Percentiles rank a stretch among this genome's conserved stretches.
Conservation (phyloP, 2,113 vertebrate genomes). For the Tretioscincus oriximinensis region DNA sequence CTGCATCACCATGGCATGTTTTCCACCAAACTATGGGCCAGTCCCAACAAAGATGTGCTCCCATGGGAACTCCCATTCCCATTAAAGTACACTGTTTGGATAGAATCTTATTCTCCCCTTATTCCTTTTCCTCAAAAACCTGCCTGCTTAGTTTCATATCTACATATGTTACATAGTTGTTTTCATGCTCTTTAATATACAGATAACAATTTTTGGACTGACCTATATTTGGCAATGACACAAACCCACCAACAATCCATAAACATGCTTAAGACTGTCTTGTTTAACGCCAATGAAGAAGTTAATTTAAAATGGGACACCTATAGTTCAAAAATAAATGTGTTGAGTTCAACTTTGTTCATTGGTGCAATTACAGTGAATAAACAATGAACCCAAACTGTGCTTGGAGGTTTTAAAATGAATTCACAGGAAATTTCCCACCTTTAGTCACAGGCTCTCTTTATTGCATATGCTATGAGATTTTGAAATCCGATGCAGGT, state of each 20-base stretch:
- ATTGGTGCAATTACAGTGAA: conserved; percentile 42
- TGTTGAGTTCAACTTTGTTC: conserved; percentile 35
- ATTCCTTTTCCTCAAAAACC: too few species aligned
- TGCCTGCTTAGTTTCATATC: too few species aligned
- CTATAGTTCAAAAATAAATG: conserved; percentile 54
- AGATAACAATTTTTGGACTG: neutral
- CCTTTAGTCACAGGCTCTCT: conserved; percentile 25
- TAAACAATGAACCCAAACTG: conserved; percentile 52
- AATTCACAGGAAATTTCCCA: conserved; percentile 49
- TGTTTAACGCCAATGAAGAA: conserved; percentile 17
- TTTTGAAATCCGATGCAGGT: conserved; percentile 26
- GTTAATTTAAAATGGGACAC: conserved; percentile 50
- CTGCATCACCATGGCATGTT: too few species aligned
- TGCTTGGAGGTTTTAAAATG: conserved; percentile 36
- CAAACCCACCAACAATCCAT: neutral
- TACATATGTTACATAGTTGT: neutral
- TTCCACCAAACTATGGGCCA: too few species aligned
- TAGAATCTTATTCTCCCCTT: too few species aligned
- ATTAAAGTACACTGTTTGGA: too few species aligned
- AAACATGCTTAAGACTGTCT: conserved; percentile 10
- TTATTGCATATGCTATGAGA: conserved; percentile 41
- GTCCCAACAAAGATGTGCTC: too few species aligned
- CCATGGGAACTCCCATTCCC: too few species aligned
- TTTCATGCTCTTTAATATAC: neutral
- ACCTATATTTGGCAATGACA: neutral